Evolutionary conservation across 1,140 invertebrate species (phyloP).

Genomic region (Brachionus angularis): DNA sequence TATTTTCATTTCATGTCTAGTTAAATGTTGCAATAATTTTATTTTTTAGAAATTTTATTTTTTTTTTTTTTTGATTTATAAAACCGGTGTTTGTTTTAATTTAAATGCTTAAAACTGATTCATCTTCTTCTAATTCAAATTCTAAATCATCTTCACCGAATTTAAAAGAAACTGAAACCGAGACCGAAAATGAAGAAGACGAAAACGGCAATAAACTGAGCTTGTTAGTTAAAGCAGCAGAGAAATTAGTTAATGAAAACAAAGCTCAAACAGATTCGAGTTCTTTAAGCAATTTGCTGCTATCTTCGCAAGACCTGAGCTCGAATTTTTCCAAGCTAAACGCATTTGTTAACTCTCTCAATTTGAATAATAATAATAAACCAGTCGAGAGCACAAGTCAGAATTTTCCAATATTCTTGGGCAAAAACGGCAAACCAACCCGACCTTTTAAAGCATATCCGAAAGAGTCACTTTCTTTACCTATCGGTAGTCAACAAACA

Average conservation of each 20-base stretch:
- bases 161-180: background rate
- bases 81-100: background rate
- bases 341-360: background rate
- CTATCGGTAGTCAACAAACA: conserved; percentile 23
- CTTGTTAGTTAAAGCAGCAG: conserved; percentile 30
- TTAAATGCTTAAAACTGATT: conserved; percentile 31
- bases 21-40: no score
- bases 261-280: background rate
- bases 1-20: no score
- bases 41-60: background rate
- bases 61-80: background rate
- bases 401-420: conserved; percentile 27
- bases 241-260: conserved; percentile 31
- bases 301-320: no score
- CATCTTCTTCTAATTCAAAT: no score
- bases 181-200: background rate
- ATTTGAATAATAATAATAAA: background rate
- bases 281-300: no score
- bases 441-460: conserved; percentile 44
- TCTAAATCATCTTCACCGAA: conserved; percentile 6
- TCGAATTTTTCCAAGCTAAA: background rate
- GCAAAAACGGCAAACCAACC: conserved; percentile 42
- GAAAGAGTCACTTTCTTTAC: conserved; percentile 17
- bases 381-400: background rate
- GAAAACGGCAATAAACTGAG: conserved; percentile 15